phyloP scores from a whole-genome alignment of 1,140 invertebrate genomes.

The Rhynchophorus ferrugineus region DNA sequence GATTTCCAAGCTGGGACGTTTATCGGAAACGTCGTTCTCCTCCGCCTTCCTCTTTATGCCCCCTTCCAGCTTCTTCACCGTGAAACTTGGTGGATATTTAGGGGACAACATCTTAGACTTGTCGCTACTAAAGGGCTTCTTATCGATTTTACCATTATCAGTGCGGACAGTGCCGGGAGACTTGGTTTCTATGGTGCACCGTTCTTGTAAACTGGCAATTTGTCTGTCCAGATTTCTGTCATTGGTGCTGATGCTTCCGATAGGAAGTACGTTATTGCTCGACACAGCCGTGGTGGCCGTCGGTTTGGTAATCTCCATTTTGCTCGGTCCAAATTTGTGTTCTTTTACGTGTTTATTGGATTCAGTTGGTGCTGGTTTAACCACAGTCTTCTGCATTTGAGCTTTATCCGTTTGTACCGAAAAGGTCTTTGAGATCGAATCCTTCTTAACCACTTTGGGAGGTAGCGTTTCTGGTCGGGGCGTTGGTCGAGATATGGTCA shows the following conservation, averaged over 20 bases:
- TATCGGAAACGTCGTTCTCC: slow-evolving; percentile 23
- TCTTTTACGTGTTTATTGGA: slow-evolving; percentile 30
- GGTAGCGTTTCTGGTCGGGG: neutral
- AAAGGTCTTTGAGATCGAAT: slow-evolving; percentile 20
- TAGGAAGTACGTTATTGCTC: slow-evolving; percentile 17
- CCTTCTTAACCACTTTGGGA: slow-evolving; percentile 17
- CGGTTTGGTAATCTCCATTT: slow-evolving; percentile 20
- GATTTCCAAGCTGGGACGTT: slow-evolving; percentile 38
- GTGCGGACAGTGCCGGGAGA: neutral
- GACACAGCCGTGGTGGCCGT: slow-evolving; percentile 18
- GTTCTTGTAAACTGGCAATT: slow-evolving; percentile 32
- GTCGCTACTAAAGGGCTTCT: slow-evolving; percentile 23
- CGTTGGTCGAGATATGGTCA: neutral
- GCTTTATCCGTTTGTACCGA: slow-evolving; percentile 22
- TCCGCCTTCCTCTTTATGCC: slow-evolving; percentile 33
- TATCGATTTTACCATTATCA: slow-evolving; percentile 16
- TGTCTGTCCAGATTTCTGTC: slow-evolving; percentile 31
- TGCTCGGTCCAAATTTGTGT: slow-evolving; percentile 25
- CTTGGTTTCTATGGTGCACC: slow-evolving; percentile 30
- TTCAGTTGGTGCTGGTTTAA: slow-evolving; percentile 34
- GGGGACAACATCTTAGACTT: slow-evolving; percentile 28
- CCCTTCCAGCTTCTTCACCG: slow-evolving; percentile 38
- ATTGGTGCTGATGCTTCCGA: slow-evolving; percentile 23
- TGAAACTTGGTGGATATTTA: slow-evolving; percentile 36
- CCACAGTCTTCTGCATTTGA: slow-evolving; percentile 31